phyloP scores from a whole-genome alignment of 2,113 vertebrate genomes.

The Symphodus melops region DNA sequence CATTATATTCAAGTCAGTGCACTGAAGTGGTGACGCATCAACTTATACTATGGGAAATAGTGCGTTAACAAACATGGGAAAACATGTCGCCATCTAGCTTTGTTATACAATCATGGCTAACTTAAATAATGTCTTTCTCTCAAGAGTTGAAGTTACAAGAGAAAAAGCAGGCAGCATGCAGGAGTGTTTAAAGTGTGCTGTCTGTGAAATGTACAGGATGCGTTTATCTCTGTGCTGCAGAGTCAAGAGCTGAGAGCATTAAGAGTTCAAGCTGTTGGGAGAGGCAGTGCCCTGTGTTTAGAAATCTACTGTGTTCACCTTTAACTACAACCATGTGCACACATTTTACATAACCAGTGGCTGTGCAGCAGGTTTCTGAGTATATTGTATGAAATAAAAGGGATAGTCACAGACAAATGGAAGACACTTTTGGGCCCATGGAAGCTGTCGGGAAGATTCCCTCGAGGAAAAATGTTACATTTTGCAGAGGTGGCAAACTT shows the following conservation, averaged over 20 bases:
- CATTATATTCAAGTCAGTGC: constrained; percentile 59
- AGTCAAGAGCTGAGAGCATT: constrained; percentile 13
- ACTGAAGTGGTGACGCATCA: constrained; percentile 20
- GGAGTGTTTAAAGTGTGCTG: not conserved
- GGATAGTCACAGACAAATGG: not conserved
- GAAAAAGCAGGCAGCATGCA: not conserved
- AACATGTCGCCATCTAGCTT: not conserved
- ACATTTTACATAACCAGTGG: not conserved
- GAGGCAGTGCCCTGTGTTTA: constrained; percentile 19
- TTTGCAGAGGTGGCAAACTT: too few relatives aligned
- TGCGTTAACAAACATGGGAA: not conserved
- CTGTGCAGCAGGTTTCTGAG: constrained; percentile 9
- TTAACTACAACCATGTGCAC: constrained; percentile 19
- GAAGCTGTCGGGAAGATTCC: too few relatives aligned
- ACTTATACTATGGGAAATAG: not conserved
- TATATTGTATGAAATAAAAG: not conserved
- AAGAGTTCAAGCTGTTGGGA: constrained; percentile 44
- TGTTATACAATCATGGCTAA: not conserved
- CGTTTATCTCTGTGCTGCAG: constrained; percentile 14
- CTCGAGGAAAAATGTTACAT: too few relatives aligned
- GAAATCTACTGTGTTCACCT: not conserved
- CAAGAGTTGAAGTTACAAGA: not conserved
- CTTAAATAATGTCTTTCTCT: not conserved
- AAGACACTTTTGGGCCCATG: too few relatives aligned
- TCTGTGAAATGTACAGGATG: constrained; percentile 1